Conservation (phyloP, 2,888 invertebrate species). For the Drosophila prolongata region DNA sequence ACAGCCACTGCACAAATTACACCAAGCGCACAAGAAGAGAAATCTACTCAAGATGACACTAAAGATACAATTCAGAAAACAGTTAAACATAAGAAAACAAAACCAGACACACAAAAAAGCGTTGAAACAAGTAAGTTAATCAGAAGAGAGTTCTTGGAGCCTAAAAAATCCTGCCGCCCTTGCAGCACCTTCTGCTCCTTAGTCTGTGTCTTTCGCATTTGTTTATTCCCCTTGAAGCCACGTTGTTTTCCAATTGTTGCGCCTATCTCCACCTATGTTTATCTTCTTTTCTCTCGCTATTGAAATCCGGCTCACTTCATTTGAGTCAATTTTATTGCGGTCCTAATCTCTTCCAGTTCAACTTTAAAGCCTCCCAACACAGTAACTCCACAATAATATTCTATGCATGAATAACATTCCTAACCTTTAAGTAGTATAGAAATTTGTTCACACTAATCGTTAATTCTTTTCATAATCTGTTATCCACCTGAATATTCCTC, state of each 20-base stretch:
- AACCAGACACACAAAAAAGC: conserved; percentile 75
- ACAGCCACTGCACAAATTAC: conserved; percentile 85
- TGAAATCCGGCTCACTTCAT: conserved; percentile 14
- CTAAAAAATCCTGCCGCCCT: conserved; percentile 55
- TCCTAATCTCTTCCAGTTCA: conserved; percentile 34
- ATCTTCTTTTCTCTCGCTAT: conserved; percentile 35
- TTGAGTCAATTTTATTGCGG: conserved; percentile 12
- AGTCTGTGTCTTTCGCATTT: conserved; percentile 56
- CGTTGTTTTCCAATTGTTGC: conserved; percentile 58
- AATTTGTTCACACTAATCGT: conserved; percentile 1
- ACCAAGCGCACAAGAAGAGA: conserved; percentile 81
- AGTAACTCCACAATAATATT: conserved; percentile 13
- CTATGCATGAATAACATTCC: conserved; percentile 14
- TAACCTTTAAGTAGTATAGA: conserved; percentile 3
- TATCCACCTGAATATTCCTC: conserved; percentile 27
- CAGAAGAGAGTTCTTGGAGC: conserved; percentile 67
- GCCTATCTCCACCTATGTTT: conserved; percentile 42
- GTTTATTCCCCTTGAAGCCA: conserved; percentile 50
- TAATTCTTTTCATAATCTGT: neutral
- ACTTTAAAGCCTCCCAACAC: conserved; percentile 23
- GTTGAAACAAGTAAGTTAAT: conserved; percentile 84
- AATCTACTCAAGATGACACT: conserved; percentile 81
- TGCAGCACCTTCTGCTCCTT: conserved; percentile 50
- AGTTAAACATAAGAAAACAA: conserved; percentile 84
- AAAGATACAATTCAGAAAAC: conserved; percentile 84